Evolutionary conservation across 2,888 invertebrate species (phyloP), one percentile per base, ranked within the genome.

Genomic region (Aporophyla lueneburgensis): DNA sequence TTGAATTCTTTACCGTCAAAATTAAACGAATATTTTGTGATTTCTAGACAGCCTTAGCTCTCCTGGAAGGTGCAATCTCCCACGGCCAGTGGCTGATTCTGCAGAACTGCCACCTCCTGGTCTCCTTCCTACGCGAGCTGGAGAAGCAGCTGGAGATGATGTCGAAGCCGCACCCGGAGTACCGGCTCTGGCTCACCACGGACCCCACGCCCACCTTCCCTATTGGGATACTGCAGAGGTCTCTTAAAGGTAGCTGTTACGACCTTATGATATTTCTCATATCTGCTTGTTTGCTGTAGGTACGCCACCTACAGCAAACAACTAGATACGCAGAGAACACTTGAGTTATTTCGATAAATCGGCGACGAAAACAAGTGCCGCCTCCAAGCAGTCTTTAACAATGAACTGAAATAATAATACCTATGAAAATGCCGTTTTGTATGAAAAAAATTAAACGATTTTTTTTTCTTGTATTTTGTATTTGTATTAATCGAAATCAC

Each of bases 61-160:
- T 98, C 14, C 92, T 99, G 21, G 97, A 98, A 81, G 97, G 97
- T 0, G 98, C 98, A 0, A 97, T 98, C 19, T 95, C 97, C 0
- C 97, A 98, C 91, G 99, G 99, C 0, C 98, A 98, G 89, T 99
- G 99, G 99, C 94, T 99, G 80, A 98, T 99, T 97, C 97, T 99
- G 43, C 99, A 99, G 96, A 99, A 99, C 95, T 99, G 99, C 81
- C 99, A 99, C 92, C 95, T 99, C 68, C 95, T 99, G 43, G 97
- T 99, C 16, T 96, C 97, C 7, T 99, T 99, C 96, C 97, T 99
- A 9, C 97, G 97, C 33, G 97, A 97, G 83, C 94, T 99, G 84
- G 99, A 99, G 93, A 99, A 99, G 91, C 97, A 97, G 85, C 94
- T 99, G 70, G 99, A 99, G 91, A 97, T 97, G 92, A 97, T 98